These are phyloP conservation scores for Apostichopus parvimensis DNA, from an alignment of 35 echinoderm and acorn worm species.

Conservation along the genomic window DNA sequence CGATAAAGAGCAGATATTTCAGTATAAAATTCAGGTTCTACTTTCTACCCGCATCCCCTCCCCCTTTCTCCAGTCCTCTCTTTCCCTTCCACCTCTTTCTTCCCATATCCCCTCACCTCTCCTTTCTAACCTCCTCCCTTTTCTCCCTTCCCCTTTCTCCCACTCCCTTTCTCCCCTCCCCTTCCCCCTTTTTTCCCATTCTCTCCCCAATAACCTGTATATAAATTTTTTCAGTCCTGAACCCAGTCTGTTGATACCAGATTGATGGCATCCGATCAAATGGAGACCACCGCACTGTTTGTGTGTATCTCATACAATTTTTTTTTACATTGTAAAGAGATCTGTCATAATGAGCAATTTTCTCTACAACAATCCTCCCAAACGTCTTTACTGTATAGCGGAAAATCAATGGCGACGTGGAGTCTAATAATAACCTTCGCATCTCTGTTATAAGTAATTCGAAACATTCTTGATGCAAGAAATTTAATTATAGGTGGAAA, in stretches of 20 bases:
- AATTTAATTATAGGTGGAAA: conserved; percentile 12
- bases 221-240: background rate
- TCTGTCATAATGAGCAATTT: background rate
- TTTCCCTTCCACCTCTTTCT: no score
- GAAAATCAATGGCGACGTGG: background rate
- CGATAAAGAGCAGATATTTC: no score
- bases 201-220: no score
- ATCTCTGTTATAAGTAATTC: conserved; percentile 12
- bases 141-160: background rate
- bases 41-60: no score
- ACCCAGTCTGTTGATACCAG: background rate
- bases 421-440: background rate
- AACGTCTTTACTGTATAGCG: background rate
- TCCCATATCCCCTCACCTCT: background rate
- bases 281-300: no score
- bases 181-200: no score
- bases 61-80: no score
- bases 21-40: no score
- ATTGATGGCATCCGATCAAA: background rate
- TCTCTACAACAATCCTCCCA: background rate
- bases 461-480: conserved; percentile 16
- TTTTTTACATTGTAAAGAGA: background rate
- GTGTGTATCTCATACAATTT: no score
- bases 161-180: background rate
- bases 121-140: background rate